A percentile compares a stretch with the other conserved stretches of the same genome.
Conservation (phyloP, 2,113 vertebrate genomes). For the Myanophis thanlyinensis region DNA sequence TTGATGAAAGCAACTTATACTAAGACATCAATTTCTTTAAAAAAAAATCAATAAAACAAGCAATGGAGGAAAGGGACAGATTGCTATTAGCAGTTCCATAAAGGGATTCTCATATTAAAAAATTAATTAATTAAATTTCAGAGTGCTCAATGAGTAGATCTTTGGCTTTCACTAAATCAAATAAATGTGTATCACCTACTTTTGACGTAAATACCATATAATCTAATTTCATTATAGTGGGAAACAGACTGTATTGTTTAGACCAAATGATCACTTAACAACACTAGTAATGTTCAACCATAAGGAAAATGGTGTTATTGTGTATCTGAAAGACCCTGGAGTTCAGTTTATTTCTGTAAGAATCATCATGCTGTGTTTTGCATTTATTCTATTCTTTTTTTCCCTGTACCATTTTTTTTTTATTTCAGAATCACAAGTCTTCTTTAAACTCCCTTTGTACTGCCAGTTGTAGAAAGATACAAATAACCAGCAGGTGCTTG, state of each 20-base stretch:
- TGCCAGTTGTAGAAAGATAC: conserved; percentile 5
- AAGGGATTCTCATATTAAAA: background rate
- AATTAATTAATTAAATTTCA: background rate
- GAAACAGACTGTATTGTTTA: background rate
- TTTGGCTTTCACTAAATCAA: background rate
- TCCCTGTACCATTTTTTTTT: background rate
- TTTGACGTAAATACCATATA: background rate
- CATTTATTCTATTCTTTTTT: background rate
- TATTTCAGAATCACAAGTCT: background rate
- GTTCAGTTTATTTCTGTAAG: background rate
- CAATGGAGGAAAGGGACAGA: background rate
- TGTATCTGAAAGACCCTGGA: background rate
- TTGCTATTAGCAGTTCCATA: background rate
- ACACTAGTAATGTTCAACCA: background rate
- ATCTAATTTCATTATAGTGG: background rate
- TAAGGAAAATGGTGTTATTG: background rate
- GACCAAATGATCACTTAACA: background rate
- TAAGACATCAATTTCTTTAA: background rate
- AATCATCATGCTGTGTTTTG: background rate
- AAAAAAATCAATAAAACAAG: background rate
- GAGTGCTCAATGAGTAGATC: background rate
- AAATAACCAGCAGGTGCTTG: background rate
- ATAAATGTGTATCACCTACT: background rate
- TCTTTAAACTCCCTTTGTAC: background rate
- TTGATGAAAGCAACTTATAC: background rate